Evolutionary conservation across 2,113 vertebrate species (phyloP), one percentile per base, ranked within the genome.

Genomic region (Noturus placidus): DNA sequence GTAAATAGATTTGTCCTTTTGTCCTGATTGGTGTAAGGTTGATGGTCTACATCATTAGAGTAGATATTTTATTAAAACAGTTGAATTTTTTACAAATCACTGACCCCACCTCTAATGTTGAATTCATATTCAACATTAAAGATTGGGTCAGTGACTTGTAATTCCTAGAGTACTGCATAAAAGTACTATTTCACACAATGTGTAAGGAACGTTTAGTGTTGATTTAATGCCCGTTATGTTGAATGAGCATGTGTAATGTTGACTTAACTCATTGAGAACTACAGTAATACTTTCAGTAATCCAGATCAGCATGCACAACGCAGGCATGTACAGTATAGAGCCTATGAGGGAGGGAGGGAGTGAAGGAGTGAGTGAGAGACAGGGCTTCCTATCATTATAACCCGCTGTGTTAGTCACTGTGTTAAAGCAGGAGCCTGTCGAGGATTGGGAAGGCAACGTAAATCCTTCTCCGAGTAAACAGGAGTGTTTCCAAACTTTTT

Each of bases 311-410:
- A 61, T 38, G 1, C n/a, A 56, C 50, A 54, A 7, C 0, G 9
- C 30, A 56, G 42, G 54, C 30, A 80, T 25, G 79, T 57, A 22
- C 54, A 14, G 78, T 35, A 52, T 19, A 52, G 46, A 22, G 27
- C 13, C 17, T 11, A 57, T 4, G 35, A 46, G 70, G 22, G 25
- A 85, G 27, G 52, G 70, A 52, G 8, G 46, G 42, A 52, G 9
- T 10, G 59, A 63, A 6, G 22, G 35, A 82, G 80, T 8, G 35
- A 83, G 63, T 3, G 42, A 83, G 59, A 67, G 38, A 30, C 9
- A 5, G 65, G n/a, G 27, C 42, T 54, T 85, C 54, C 84, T 85
- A 61, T 61, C 35, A 42, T 76, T 76, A 42, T 76, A 38, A 85
- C 25, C 42, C 13, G 42, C 84, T 42, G 52, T 59, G 69, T 42